phyloP scores from a whole-genome alignment of 2,113 vertebrate genomes.

The Nyctibius bracteatus region DNA sequence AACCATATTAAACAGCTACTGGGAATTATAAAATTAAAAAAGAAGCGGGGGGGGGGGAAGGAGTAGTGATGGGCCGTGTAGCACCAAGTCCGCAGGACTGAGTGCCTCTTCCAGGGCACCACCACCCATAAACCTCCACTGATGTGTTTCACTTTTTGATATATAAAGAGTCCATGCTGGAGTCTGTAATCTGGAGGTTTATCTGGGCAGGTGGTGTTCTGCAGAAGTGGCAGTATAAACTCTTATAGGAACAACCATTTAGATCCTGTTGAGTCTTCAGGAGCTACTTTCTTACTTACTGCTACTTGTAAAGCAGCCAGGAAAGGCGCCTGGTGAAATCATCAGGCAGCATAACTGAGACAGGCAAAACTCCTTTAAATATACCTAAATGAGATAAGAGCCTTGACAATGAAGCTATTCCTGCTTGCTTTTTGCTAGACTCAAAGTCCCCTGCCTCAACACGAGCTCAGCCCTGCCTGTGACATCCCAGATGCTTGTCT shows the following conservation, averaged over 20 bases:
- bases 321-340: background rate
- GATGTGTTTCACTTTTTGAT: background rate
- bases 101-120: background rate
- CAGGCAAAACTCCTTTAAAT: background rate
- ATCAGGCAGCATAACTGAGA: background rate
- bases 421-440: background rate
- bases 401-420: background rate
- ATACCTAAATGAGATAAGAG: background rate
- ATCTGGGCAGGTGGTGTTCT: background rate
- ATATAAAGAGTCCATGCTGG: background rate
- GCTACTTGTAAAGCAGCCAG: background rate
- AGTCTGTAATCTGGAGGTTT: background rate
- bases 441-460: background rate
- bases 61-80: accelerated
- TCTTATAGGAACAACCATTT: background rate
- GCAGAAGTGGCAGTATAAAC: background rate
- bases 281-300: background rate
- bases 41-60: background rate
- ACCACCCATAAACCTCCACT: background rate
- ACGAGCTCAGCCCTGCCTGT: background rate
- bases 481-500: background rate
- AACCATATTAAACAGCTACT: background rate
- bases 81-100: background rate
- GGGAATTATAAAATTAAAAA: background rate
- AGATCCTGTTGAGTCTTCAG: background rate